Evolutionary conservation across 2,113 vertebrate species (phyloP), one percentile per base, ranked within the genome.

Genomic region (Podocnemis expansa): DNA sequence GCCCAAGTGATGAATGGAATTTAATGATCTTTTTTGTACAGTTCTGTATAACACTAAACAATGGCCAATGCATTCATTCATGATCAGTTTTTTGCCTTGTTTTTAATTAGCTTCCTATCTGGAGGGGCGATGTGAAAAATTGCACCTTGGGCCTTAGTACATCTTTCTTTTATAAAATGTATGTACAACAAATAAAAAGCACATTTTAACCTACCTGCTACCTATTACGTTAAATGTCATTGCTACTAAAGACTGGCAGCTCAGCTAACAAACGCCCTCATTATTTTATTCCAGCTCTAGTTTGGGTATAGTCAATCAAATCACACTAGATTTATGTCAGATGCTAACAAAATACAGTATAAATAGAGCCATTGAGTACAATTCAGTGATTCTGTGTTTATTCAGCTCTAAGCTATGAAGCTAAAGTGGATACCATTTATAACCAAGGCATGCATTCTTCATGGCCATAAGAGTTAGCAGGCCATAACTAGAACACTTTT

Each of bases 21-120:
- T 96, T 96, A 97, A 97, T 97, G 96, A 97, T 96, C 96, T 97
- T 97, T 97, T 97, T 95, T 97, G 97, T 97, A 96, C 95, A 96
- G 95, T 95, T 97, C 95, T 97, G 94, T 97, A 96, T 92, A 97
- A 97, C 96, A 96, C 95, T 95, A 94, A 97, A 97, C 96, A 97
- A 97, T 97, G 94, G 84, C 94, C 91, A 94, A 84, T 63, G 89
- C 95, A 92, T 96, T 95, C 94, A 88, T 95, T 97, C 97, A 96
- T 70, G 83, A 96, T 95, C 95, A 97, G 96, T 88, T 97, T 97
- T 95, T 93, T 88, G 67, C 94, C 95, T 94, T 96, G 94, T 94
- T 97, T 97, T 97, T 97, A 97, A 97, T 97, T 97, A 97, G 96
- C 93, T 96, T 83, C 85, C 95, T 96, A 94, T 96, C 95, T 94